Evolutionary conservation across 1,140 invertebrate species (phyloP), one percentile per base, ranked within the genome.

Genomic region (Vanessa atalanta): DNA sequence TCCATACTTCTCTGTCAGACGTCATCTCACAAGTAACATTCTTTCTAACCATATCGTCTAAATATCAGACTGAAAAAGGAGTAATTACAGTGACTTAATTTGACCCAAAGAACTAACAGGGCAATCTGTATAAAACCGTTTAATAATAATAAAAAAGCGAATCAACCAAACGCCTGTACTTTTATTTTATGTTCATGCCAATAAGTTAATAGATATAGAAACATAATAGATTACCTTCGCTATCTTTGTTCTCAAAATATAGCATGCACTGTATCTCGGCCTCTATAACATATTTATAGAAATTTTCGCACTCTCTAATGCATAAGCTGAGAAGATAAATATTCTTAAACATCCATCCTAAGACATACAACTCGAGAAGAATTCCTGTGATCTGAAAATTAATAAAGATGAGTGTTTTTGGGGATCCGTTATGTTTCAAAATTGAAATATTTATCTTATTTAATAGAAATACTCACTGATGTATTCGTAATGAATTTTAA

Each of bases 281-380:
- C 73, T 78, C 61, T 60, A n/a, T 51, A 23, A 65, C 23, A 47
- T 14, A 55, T 20, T 48, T 61, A 43, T 78, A 78, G 43, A 75
- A 70, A 1, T 70, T 51, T 23, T 78, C 73, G 15, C 71, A 63
- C 12, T 53, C 48, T 20, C 65, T 76, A 14, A 66, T 70, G 47
- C 71, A 75, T 15, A 73, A 14, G 23, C 47, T 57, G 15, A 78
- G 26, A 9, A 78, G 23, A 3, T 64, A 13, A 16, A 78, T 64
- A 31, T 55, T 75, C n/a, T 78, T 78, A n/a, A 55, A 5, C 8
- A 72, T 3, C 73, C 73, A 76, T 12, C 63, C 31, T 2, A 70
- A 51, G 13, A 70, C 37, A 16, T 66, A 73, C 3, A 53, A 2
- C 15, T 67, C 50, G 3, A 68, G 55, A 9, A 73, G 8, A 12